These are phyloP conservation scores for Phyllotreta cruciferae DNA, from an alignment of 2,888 invertebrate genomes.

Conservation along the genomic window DNA sequence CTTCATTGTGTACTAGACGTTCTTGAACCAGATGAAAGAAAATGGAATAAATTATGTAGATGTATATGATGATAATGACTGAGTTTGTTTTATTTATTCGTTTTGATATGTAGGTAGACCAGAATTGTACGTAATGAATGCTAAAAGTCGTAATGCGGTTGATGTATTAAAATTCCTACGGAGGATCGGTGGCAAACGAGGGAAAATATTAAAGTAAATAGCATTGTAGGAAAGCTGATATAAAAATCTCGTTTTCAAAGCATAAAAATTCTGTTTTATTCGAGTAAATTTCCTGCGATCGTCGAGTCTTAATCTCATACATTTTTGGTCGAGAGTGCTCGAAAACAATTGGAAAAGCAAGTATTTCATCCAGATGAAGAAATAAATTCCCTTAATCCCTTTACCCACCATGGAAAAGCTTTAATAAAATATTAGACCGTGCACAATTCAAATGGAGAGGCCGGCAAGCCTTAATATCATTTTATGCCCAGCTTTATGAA, in stretches of 20 bases:
- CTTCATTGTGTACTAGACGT: constrained; percentile 18
- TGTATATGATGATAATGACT: constrained; percentile 14
- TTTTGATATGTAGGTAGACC: constrained; percentile 15
- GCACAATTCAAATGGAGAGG: constrained; percentile 6
- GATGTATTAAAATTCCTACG: not conserved
- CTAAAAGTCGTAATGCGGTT: constrained; percentile 3
- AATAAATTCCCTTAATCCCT: constrained; percentile 12
- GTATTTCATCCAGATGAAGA: constrained; percentile 15
- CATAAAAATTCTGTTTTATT: too few relatives aligned
- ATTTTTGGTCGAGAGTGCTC: too few relatives aligned
- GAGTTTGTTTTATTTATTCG: constrained; percentile 13
- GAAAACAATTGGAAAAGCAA: too few relatives aligned
- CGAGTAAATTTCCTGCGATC: too few relatives aligned
- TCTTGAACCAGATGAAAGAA: constrained; percentile 14
- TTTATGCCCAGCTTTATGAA: constrained; percentile 15
- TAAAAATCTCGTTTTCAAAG: too few relatives aligned
- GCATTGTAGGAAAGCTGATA: too few relatives aligned
- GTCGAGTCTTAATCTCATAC: too few relatives aligned
- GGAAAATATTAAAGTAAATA: too few relatives aligned
- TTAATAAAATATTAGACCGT: constrained; percentile 16
- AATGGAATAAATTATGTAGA: constrained; percentile 15
- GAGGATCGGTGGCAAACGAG: too few relatives aligned
- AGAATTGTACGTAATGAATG: constrained; percentile 2
- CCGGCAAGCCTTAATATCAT: constrained; percentile 14
- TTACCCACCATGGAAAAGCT: constrained; percentile 11